These are phyloP conservation scores for Dromococcyx pavoninus DNA, from an alignment of 2,797 vertebrate species.

Conservation along the genomic window DNA sequence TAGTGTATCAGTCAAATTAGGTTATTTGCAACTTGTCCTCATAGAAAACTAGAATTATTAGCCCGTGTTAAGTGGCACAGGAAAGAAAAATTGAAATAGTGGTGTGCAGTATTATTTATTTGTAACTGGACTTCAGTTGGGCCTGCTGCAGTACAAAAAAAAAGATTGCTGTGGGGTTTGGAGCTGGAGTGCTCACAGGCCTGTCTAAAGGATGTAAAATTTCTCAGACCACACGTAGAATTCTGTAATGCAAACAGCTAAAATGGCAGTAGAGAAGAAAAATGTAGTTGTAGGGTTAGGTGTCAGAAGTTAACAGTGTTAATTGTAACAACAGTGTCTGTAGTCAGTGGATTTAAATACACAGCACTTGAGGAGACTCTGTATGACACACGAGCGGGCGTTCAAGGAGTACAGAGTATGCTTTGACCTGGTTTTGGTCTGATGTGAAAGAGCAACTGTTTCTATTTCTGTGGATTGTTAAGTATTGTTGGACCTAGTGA, in stretches of 20 bases:
- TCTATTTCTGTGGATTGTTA: background rate
- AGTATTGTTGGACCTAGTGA: background rate
- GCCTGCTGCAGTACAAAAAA: background rate
- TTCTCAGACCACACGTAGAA: background rate
- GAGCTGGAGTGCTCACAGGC: rapidly evolving
- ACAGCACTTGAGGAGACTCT: background rate
- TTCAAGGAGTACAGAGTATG: rapidly evolving
- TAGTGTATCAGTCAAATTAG: background rate
- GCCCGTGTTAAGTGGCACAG: background rate
- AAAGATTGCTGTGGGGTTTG: background rate
- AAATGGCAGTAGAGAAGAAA: background rate
- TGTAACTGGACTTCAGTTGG: background rate
- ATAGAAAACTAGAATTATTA: background rate
- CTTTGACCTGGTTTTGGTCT: background rate
- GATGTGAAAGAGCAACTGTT: background rate
- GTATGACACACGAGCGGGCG: rapidly evolving
- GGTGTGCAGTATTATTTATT: background rate
- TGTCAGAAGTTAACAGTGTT: background rate
- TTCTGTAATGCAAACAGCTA: background rate
- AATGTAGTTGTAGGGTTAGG: background rate
- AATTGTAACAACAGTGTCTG: background rate
- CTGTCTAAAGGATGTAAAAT: background rate
- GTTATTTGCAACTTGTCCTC: background rate
- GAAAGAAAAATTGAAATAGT: background rate
- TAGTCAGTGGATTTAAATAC: background rate